A percentile compares a stretch with the other conserved stretches of the same genome.
phyloP scores from a whole-genome alignment of 2,797 vertebrate species.

The Notoglanidium macrostoma region DNA sequence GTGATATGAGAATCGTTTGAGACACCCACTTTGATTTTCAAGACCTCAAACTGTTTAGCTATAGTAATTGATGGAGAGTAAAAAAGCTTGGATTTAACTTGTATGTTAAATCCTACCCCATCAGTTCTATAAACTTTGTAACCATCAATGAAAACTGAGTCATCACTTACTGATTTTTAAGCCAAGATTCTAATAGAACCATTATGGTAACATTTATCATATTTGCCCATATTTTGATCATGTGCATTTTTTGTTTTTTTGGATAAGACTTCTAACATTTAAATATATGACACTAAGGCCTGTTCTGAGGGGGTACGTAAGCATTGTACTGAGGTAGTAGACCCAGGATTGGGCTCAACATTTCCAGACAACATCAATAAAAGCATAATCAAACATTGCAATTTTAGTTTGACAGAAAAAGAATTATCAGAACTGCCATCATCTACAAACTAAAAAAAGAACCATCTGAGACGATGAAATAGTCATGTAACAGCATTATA shows the following conservation, averaged over 20 bases:
- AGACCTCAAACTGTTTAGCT: background rate
- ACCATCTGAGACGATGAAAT: background rate
- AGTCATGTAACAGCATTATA: background rate
- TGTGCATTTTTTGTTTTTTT: background rate
- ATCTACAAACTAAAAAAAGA: background rate
- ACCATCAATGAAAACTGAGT: background rate
- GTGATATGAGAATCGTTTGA: background rate
- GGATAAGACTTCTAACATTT: background rate
- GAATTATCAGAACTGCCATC: background rate
- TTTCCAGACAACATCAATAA: slow-evolving; percentile 4
- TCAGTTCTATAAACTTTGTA: background rate
- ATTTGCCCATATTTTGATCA: background rate
- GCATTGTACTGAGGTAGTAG: background rate
- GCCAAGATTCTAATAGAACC: background rate
- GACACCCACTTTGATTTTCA: background rate
- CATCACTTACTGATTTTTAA: background rate
- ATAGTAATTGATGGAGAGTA: background rate
- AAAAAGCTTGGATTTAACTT: background rate
- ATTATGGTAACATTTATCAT: background rate
- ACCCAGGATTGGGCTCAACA: background rate
- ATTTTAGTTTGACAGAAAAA: no score
- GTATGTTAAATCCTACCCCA: background rate
- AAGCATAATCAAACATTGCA: background rate
- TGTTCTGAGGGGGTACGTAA: background rate
- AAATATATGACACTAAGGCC: slow-evolving; percentile 1